Evolutionary conservation across 2,888 invertebrate genomes (phyloP).

Genomic region (Agrotis puta): DNA sequence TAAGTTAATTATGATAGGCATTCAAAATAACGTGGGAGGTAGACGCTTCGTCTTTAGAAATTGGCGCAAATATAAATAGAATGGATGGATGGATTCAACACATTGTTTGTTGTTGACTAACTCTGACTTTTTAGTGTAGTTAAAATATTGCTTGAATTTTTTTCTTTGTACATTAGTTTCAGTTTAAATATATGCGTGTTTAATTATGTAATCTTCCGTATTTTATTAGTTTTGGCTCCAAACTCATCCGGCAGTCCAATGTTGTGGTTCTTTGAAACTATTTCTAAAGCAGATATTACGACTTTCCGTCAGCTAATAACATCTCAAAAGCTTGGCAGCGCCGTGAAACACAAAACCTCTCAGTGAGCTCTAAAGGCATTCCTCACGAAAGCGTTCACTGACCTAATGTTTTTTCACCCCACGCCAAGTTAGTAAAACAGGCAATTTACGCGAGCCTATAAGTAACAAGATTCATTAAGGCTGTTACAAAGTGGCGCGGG

Average conservation of each 20-base stretch:
- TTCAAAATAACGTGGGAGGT: conserved; percentile 17
- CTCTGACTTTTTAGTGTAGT: background rate
- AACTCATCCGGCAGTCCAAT: background rate
- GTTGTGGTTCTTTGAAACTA: conserved; percentile 24
- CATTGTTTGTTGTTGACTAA: background rate
- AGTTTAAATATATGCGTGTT: conserved; percentile 7
- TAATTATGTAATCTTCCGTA: background rate
- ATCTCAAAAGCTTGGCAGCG: conserved; percentile 48
- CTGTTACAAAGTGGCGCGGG: conserved; percentile 90
- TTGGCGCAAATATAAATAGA: conserved; percentile 1
- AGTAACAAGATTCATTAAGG: conserved; percentile 91
- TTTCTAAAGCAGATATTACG: conserved; percentile 15
- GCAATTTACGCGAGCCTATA: conserved; percentile 90
- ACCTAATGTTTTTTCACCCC: conserved; percentile 81
- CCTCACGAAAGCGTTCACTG: conserved; percentile 76
- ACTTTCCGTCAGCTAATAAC: conserved; percentile 49
- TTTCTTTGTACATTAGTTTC: conserved; percentile 4
- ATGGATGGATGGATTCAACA: background rate
- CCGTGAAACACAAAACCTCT: conserved; percentile 66
- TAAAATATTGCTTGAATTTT: background rate
- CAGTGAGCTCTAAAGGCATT: conserved; percentile 65
- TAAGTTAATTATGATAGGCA: conserved; percentile 7
- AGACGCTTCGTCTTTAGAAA: conserved; percentile 15
- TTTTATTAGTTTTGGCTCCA: conserved; percentile 34
- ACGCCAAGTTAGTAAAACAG: conserved; percentile 85